Conservation (phyloP, 2,888 invertebrate species). For the Apamea anceps region DNA sequence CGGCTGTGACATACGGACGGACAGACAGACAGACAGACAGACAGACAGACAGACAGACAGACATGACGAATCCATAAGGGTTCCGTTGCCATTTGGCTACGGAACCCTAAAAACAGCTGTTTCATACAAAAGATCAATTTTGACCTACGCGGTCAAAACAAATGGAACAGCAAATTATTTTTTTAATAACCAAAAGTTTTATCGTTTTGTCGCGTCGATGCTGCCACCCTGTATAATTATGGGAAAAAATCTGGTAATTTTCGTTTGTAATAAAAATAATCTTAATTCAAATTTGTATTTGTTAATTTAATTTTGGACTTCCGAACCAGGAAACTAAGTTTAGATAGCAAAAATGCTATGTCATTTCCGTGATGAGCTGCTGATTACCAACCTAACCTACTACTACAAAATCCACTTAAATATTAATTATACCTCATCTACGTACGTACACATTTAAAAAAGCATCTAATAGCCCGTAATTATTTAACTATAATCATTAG, state of each 20-base stretch:
- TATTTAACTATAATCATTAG: background rate
- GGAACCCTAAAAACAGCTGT: too few relatives aligned
- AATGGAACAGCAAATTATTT: too few relatives aligned
- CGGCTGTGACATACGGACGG: too few relatives aligned
- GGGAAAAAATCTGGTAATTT: background rate
- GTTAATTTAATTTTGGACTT: background rate
- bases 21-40: too few relatives aligned
- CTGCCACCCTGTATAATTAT: background rate
- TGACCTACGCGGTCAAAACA: too few relatives aligned
- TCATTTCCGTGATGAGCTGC: background rate
- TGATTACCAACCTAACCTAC: background rate
- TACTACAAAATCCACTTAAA: slow-evolving; percentile 13
- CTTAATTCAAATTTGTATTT: background rate
- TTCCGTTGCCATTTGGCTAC: too few relatives aligned
- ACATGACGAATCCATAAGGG: too few relatives aligned
- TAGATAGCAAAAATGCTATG: background rate
- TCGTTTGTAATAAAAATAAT: background rate
- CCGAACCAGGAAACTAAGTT: background rate
- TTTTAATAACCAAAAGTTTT: too few relatives aligned
- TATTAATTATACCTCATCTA: background rate
- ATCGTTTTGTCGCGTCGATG: too few relatives aligned
- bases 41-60: too few relatives aligned
- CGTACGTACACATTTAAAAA: background rate
- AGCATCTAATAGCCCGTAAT: background rate
- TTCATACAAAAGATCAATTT: too few relatives aligned